Evolutionary conservation across 2,797 vertebrate genomes (phyloP).

Genomic region (Poliocrania exsul): DNA sequence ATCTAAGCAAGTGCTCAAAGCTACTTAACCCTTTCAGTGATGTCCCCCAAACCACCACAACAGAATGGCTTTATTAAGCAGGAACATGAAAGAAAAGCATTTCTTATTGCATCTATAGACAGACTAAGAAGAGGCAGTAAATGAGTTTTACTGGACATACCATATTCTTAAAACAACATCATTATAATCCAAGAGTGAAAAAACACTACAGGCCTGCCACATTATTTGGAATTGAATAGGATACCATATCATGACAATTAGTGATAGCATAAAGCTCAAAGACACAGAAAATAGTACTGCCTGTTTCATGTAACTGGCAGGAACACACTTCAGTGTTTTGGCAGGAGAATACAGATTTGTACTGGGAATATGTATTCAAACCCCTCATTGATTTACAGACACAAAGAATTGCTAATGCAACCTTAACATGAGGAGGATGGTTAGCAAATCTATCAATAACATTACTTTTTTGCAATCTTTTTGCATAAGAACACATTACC

Average conservation of each 20-base stretch:
- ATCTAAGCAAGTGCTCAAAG: neutral
- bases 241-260: neutral
- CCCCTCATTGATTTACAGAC: neutral
- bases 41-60: neutral
- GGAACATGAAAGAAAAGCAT: neutral
- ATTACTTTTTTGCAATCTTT: neutral
- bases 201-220: constrained; percentile 4
- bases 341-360: constrained; percentile 38
- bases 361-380: neutral
- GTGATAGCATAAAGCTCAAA: constrained; percentile 3
- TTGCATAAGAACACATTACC: neutral
- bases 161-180: neutral
- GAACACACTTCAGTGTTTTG: constrained; percentile 23
- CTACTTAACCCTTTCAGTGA: constrained; percentile 39
- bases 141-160: neutral
- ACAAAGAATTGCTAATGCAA: neutral
- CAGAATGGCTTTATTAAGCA: neutral
- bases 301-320: constrained; percentile 13
- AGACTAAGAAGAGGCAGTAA: neutral
- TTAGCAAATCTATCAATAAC: neutral
- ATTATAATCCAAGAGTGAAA: neutral
- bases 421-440: neutral
- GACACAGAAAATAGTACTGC: neutral
- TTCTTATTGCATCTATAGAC: neutral
- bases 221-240: neutral